phyloP scores from a whole-genome alignment of 2,113 vertebrate species.

The Sceloporus undulatus region DNA sequence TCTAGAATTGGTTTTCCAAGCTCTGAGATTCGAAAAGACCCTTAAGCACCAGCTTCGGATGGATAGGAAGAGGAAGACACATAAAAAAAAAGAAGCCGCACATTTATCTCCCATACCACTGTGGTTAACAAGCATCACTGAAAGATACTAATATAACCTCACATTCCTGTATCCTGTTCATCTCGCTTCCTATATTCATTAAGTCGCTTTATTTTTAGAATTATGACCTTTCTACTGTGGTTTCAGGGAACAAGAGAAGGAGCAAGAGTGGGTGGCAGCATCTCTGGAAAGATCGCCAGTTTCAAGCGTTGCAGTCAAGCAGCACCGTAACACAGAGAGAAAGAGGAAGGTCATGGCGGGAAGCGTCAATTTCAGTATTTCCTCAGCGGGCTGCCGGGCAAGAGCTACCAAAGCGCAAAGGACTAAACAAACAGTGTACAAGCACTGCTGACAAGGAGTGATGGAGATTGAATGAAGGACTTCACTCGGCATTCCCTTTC shows the following conservation, averaged over 20 bases:
- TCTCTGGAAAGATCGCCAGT: not conserved
- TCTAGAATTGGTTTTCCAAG: not conserved
- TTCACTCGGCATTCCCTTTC: not conserved
- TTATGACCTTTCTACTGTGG: slow-evolving; percentile 7
- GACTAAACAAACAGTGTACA: not conserved
- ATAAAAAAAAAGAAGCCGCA: not conserved
- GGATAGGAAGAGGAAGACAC: not conserved
- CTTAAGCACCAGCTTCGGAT: not conserved
- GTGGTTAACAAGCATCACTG: not conserved
- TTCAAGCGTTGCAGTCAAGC: not conserved
- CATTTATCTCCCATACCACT: not conserved
- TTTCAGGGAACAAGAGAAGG: not conserved
- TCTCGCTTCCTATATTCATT: not conserved
- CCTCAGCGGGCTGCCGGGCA: not conserved
- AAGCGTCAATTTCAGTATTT: not conserved
- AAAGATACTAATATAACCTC: not conserved
- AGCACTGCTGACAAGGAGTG: not conserved
- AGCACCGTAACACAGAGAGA: not conserved
- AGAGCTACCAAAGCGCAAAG: not conserved
- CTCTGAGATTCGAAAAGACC: not conserved
- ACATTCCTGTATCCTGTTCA: not conserved
- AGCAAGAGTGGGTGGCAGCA: not conserved
- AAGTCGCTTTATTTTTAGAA: slow-evolving; percentile 19
- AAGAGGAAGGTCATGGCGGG: not conserved
- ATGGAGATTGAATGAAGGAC: not conserved